Conservation (phyloP, 1,140 invertebrate genomes). For the Holotrichia oblita region DNA sequence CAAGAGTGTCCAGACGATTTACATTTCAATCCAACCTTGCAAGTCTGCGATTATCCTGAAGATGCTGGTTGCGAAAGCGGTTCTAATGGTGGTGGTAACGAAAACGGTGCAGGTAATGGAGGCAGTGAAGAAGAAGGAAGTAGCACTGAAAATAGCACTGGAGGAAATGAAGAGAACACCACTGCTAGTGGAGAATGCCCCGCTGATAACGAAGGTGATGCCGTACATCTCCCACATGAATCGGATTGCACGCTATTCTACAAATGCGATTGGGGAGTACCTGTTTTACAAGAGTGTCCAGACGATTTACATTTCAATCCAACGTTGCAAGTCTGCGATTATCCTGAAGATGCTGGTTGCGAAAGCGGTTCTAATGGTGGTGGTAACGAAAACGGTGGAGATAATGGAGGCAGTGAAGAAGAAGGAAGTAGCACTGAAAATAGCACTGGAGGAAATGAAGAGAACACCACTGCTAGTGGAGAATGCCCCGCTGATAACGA, state of each 20-base stretch:
- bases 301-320: conserved; percentile 64
- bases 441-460: not conserved
- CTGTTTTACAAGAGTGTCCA: conserved; percentile 63
- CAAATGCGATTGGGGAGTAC: too few species aligned
- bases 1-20: conserved; percentile 62
- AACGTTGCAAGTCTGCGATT: conserved; percentile 51
- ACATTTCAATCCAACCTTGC: conserved; percentile 63
- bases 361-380: too few species aligned
- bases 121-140: too few species aligned
- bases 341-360: conserved; percentile 29
- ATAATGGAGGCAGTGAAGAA: not conserved
- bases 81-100: not conserved
- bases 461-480: not conserved
- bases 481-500: not conserved
- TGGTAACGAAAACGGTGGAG: not conserved
- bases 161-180: too few species aligned
- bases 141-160: too few species aligned
- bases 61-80: not conserved
- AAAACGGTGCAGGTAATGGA: not conserved
- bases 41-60: conserved; percentile 43
- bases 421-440: not conserved
- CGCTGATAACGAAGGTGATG: too few species aligned
- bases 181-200: too few species aligned
- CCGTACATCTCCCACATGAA: too few species aligned
- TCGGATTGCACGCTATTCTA: too few species aligned